phyloP scores from a whole-genome alignment of 2,113 vertebrate species.

The Paradoxurus hermaphroditus region DNA sequence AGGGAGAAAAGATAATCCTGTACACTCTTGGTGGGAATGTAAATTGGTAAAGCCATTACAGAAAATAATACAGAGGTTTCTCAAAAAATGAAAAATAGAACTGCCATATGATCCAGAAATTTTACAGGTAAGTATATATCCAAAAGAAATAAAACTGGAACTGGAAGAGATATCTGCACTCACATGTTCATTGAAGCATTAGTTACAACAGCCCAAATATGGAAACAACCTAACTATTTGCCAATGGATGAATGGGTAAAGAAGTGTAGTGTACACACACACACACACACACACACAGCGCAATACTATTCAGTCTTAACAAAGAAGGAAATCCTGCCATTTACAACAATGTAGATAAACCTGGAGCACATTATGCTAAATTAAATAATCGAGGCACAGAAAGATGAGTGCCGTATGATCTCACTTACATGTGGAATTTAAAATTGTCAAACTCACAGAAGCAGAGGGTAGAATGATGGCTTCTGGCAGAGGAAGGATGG shows the following conservation, averaged over 20 bases:
- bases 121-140: not conserved
- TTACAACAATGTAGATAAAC: not conserved
- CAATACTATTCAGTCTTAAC: not conserved
- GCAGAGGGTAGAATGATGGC: not conserved
- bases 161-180: not conserved
- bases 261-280: not conserved
- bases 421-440: not conserved
- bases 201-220: not conserved
- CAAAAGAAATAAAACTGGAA: not conserved
- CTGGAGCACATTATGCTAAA: not conserved
- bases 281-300: not conserved
- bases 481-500: too few species aligned
- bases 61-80: not conserved
- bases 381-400: not conserved
- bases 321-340: not conserved
- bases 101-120: not conserved
- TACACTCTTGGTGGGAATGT: not conserved
- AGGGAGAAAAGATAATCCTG: not conserved
- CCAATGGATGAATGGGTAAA: not conserved
- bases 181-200: not conserved
- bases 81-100: not conserved
- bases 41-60: not conserved
- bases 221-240: not conserved
- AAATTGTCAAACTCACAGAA: not conserved
- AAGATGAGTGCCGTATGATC: not conserved